Base-by-base conservation (phyloP, 2,888 invertebrate species). In the Machimus rusticus region DNA sequence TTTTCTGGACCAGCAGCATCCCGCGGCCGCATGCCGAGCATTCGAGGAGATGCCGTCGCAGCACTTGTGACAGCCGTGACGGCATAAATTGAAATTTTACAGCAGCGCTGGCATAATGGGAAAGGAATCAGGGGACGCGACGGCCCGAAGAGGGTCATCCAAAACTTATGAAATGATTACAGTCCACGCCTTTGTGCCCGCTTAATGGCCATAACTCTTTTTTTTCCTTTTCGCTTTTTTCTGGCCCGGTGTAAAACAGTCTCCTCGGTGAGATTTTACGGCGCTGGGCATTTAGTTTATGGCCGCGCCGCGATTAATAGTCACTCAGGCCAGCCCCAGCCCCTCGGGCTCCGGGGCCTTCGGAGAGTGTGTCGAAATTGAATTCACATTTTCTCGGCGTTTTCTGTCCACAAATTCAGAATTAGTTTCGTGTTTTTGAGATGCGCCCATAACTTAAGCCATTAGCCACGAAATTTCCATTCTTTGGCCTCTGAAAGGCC, bases 41-140 rank as follows among this genome's bases (percentile, higher is more conserved):
- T 39, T 14, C 34, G 19, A 28, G 34, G 12, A 77, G 19, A 37
- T 43, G 23, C 43, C 78, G 46, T 39, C 43, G 19, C 46, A 78
- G 46, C 39, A 28, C n/a, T 78, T 78, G 28, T 28, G 46, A 43
- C 43, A 37, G 37, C 78, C 43, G 43, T 39, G 78, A 78, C 43
- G 46, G 78, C 43, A 78, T 78, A 78, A 78, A 78, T 78, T 78
- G 78, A 78, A 78, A 78, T 78, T 78, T 78, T 78, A 78, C 46
- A 78, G 39, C 78, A 76, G 76, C 43, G 9, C 78, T 23, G 6
- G 46, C 78, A 39, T 78, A 78, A 78, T 78, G 46, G 76, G 76
- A 76, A 76, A 76, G 37, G 76, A 76, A 76, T 76, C 76, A 76
- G 66, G 76, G 37, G n/a, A 34, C 76, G 16, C 76, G n/a, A 34